phyloP scores from a whole-genome alignment of 2,888 invertebrate genomes.

The Tachystola acroxantha region DNA sequence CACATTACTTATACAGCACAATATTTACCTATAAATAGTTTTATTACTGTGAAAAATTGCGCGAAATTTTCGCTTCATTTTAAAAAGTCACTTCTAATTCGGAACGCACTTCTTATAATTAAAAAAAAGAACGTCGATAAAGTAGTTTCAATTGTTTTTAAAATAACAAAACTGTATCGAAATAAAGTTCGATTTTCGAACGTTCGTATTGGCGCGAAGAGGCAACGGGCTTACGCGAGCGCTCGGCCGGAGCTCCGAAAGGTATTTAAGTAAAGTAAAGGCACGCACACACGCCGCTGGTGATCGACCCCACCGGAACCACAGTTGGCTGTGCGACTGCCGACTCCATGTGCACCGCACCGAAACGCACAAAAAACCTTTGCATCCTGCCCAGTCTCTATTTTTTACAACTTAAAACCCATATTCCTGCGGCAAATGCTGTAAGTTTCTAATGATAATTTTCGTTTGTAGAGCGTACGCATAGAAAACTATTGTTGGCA shows the following conservation, averaged over 20 bases:
- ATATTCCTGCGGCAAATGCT: constrained; percentile 15
- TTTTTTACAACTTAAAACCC: constrained; percentile 22
- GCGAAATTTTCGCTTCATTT: constrained; percentile 24
- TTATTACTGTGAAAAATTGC: constrained; percentile 27
- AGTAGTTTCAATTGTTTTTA: constrained; percentile 6
- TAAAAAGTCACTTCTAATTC: constrained; percentile 18
- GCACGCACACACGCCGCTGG: constrained; percentile 52
- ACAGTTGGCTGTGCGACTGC: constrained; percentile 71
- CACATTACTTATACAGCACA: constrained; percentile 15
- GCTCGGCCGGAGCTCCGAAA: constrained; percentile 45
- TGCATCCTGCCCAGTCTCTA: constrained; percentile 18
- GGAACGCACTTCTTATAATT: constrained; percentile 5
- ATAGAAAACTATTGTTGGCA: constrained; percentile 60
- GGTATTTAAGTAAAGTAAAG: constrained; percentile 55
- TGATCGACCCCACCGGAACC: constrained; percentile 79
- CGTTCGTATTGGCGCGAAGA: constrained; percentile 51
- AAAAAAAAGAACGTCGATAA: constrained; percentile 11
- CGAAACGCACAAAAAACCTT: constrained; percentile 58
- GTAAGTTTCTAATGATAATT: constrained; percentile 43
- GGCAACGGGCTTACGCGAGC: constrained; percentile 33
- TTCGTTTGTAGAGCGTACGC: constrained; percentile 67
- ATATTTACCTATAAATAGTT: constrained; percentile 6
- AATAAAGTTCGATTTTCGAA: constrained; percentile 22
- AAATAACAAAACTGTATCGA: constrained; percentile 8
- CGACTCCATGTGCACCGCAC: constrained; percentile 65